A percentile compares a stretch with the other conserved stretches of the same genome.
Conservation (phyloP, 2,113 vertebrate species). For the Sceloporus undulatus region DNA sequence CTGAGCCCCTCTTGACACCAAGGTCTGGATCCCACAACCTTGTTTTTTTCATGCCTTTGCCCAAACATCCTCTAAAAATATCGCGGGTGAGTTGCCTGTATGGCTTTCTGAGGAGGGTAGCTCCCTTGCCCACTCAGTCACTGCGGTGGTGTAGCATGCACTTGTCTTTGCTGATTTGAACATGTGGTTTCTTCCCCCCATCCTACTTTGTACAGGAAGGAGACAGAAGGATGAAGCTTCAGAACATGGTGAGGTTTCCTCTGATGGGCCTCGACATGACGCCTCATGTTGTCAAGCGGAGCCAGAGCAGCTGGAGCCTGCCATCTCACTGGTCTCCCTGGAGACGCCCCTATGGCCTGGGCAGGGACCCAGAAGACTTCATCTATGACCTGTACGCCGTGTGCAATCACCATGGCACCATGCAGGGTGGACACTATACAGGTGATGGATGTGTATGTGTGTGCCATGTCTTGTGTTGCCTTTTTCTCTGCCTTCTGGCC, state of each 20-base stretch:
- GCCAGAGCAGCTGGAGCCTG: slow-evolving; percentile 97
- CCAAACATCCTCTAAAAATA: too few relatives aligned
- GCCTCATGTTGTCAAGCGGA: slow-evolving; percentile 95
- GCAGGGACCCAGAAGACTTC: slow-evolving; percentile 94
- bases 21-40: too few relatives aligned
- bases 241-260: slow-evolving; percentile 96
- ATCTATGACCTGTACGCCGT: slow-evolving; percentile 97
- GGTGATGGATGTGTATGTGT: slow-evolving; percentile 74
- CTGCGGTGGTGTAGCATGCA: too few relatives aligned
- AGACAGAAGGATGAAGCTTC: slow-evolving; percentile 93
- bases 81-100: too few relatives aligned
- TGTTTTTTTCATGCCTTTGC: too few relatives aligned
- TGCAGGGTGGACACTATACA: slow-evolving; percentile 98
- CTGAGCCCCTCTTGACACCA: too few relatives aligned
- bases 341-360: slow-evolving; percentile 92
- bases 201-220: slow-evolving; percentile 82
- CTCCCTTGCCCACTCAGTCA: too few relatives aligned
- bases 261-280: slow-evolving; percentile 95
- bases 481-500: too few relatives aligned
- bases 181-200: not conserved
- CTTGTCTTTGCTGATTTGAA: not conserved
- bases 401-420: slow-evolving; percentile 97
- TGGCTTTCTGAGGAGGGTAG: too few relatives aligned
- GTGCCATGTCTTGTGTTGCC: too few relatives aligned
- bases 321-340: slow-evolving; percentile 96